phyloP scores from a whole-genome alignment of 2,113 vertebrate genomes.

The Cebus imitator region DNA sequence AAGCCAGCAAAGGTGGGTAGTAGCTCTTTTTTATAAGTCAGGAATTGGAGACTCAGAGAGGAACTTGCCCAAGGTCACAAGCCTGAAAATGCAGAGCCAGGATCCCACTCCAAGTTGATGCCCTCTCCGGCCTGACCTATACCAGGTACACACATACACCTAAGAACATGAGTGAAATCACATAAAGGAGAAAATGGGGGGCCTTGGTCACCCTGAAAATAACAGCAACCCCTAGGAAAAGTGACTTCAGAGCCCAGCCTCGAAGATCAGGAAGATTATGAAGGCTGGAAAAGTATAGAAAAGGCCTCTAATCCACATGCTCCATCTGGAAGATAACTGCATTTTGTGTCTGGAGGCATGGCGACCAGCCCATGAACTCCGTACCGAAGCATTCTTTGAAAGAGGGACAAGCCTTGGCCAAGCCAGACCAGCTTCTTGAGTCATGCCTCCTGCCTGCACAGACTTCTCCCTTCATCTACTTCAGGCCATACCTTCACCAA shows the following conservation, averaged over 20 bases:
- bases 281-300: background rate
- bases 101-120: background rate
- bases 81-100: background rate
- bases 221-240: background rate
- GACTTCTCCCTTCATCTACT: background rate
- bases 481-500: background rate
- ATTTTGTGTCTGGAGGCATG: background rate
- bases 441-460: slow-evolving; percentile 17
- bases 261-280: background rate
- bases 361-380: background rate
- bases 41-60: background rate
- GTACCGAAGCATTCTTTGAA: background rate
- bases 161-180: background rate
- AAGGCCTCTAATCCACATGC: background rate
- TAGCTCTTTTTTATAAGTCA: background rate
- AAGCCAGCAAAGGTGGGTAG: background rate
- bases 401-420: background rate
- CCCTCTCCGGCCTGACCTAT: background rate
- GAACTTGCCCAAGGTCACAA: background rate
- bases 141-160: accelerated
- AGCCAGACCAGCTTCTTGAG: background rate
- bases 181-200: accelerated
- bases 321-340: background rate
- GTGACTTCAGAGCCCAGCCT: background rate
- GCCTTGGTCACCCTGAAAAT: background rate